Conservation (phyloP, 2,797 vertebrate species). For the Mus caroli region DNA sequence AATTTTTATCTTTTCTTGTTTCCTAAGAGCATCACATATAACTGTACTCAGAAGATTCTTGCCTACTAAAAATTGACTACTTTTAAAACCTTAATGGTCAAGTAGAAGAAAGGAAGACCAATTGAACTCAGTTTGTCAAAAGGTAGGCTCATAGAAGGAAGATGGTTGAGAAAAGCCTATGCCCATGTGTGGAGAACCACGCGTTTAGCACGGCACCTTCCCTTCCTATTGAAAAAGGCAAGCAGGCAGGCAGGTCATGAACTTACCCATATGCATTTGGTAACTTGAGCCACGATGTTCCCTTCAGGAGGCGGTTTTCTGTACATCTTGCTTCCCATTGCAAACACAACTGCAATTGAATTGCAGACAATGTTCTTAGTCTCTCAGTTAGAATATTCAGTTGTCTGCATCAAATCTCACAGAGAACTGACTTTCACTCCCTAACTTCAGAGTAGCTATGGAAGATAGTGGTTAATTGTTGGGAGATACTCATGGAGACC, state of each 20-base stretch:
- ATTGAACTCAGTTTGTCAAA: slow-evolving; percentile 15
- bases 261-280: slow-evolving; percentile 95
- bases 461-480: not conserved
- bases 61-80: not conserved
- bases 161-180: not conserved
- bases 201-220: not conserved
- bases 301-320: slow-evolving; percentile 94
- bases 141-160: not conserved
- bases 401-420: not conserved
- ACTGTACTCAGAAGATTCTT: slow-evolving; percentile 10
- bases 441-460: not conserved
- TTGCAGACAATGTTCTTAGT: slow-evolving; percentile 66
- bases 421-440: not conserved
- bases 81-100: slow-evolving; percentile 11
- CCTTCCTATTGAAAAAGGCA: slow-evolving; percentile 14
- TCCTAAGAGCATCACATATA: not conserved
- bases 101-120: not conserved
- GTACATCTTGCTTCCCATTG: slow-evolving; percentile 94
- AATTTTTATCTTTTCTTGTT: slow-evolving; percentile 51
- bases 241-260: slow-evolving; percentile 30
- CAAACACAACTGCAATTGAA: slow-evolving; percentile 93
- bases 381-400: slow-evolving; percentile 19
- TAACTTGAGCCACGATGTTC: slow-evolving; percentile 94
- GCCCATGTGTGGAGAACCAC: not conserved
- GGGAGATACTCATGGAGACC: slow-evolving; percentile 8